A percentile compares a stretch with the other conserved stretches of the same genome.
phyloP scores from a whole-genome alignment of 2,113 vertebrate species.

The Daubentonia madagascariensis region DNA sequence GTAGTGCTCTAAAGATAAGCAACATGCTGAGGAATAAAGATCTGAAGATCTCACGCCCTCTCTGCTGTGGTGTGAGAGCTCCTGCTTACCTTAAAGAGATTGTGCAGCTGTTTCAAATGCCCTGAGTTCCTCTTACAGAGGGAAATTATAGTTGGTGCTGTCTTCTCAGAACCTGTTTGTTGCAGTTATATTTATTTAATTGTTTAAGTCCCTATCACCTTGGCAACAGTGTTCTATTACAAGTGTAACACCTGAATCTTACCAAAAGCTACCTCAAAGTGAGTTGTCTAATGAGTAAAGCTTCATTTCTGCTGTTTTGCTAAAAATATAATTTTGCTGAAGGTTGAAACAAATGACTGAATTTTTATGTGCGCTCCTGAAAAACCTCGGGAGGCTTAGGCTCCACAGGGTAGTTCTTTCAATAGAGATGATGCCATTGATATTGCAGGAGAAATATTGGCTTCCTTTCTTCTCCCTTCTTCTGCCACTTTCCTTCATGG shows the following conservation, averaged over 20 bases:
- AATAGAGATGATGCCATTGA: background rate
- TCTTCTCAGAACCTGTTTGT: constrained; percentile 33
- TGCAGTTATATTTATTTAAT: constrained; percentile 62
- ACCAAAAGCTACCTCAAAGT: constrained; percentile 16
- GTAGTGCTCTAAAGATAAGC: background rate
- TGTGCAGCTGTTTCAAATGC: background rate
- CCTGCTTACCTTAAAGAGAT: background rate
- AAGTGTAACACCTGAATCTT: constrained; percentile 52
- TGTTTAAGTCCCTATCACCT: constrained; percentile 42
- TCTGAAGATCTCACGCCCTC: background rate
- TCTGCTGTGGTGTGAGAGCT: background rate
- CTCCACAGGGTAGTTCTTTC: background rate
- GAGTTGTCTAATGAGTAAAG: constrained; percentile 34
- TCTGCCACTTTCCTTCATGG: background rate
- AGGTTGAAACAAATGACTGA: constrained; percentile 8
- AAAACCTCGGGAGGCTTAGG: background rate
- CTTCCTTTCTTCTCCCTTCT: background rate
- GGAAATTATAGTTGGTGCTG: background rate
- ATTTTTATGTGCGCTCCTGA: background rate
- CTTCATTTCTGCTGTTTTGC: constrained; percentile 28
- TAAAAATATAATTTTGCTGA: constrained; percentile 28
- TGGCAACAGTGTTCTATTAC: constrained; percentile 48
- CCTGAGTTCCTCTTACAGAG: constrained; percentile 10
- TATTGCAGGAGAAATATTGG: background rate
- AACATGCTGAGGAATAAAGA: background rate